Evolutionary conservation across 2,888 invertebrate genomes (phyloP).

Genomic region (Phymatocera aterrima): DNA sequence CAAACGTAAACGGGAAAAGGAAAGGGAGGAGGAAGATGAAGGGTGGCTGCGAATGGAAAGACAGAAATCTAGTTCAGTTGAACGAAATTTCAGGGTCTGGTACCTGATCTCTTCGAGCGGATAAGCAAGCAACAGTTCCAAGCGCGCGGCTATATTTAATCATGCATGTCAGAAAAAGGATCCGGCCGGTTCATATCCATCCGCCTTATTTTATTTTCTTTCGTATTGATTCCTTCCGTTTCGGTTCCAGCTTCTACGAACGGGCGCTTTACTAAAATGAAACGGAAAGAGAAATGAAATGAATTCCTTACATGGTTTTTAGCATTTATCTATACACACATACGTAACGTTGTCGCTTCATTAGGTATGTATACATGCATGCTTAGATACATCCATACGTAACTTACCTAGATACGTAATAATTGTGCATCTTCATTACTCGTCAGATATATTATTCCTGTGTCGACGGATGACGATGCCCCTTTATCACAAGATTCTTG

Average conservation of each 20-base stretch:
- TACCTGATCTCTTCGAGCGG: neutral
- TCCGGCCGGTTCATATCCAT: neutral
- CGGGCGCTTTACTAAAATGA: too few relatives aligned
- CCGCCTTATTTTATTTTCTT: neutral
- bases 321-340: too few relatives aligned
- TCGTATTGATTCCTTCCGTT: neutral
- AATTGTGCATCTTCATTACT: neutral
- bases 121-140: neutral
- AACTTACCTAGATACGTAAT: neutral
- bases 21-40: neutral
- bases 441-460: neutral
- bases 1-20: neutral
- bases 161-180: neutral
- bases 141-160: constrained; percentile 4
- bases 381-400: too few relatives aligned
- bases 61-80: neutral
- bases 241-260: neutral
- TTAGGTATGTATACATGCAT: too few relatives aligned
- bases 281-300: too few relatives aligned
- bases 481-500: neutral
- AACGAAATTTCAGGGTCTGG: neutral
- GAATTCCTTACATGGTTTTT: too few relatives aligned
- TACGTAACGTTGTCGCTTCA: too few relatives aligned
- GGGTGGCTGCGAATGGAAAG: constrained; percentile 2
- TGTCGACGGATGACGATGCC: too few relatives aligned